Conservation (phyloP, 2,113 vertebrate genomes). For the Barbus barbus region DNA sequence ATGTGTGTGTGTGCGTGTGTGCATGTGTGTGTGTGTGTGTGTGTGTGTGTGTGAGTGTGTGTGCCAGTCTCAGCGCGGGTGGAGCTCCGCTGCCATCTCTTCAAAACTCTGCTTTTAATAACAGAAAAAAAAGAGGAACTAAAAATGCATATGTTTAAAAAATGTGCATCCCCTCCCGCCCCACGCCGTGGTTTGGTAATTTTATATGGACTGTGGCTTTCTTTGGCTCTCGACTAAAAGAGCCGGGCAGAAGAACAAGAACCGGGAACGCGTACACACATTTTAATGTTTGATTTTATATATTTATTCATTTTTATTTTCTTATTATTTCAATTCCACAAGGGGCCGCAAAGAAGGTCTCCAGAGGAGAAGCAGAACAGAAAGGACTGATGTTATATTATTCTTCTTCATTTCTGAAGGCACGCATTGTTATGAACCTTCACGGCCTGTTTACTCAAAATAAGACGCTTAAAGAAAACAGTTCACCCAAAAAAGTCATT, state of each 20-base stretch:
- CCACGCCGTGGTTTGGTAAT: slow-evolving; percentile 75
- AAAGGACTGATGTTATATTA: slow-evolving; percentile 5
- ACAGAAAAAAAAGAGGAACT: slow-evolving; percentile 81
- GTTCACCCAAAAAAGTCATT: too few relatives aligned
- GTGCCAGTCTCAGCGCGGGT: slow-evolving; percentile 60
- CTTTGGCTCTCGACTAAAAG: slow-evolving; percentile 78
- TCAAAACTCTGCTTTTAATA: slow-evolving; percentile 81
- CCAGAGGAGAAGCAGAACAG: slow-evolving; percentile 33
- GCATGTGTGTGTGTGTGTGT: not conserved
- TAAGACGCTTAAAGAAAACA: not conserved
- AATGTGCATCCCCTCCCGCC: slow-evolving; percentile 67
- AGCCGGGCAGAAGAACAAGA: slow-evolving; percentile 61
- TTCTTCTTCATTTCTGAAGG: not conserved
- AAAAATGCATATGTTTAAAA: slow-evolving; percentile 81
- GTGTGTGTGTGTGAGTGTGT: slow-evolving; percentile 68
- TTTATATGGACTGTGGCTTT: slow-evolving; percentile 83
- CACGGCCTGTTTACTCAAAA: not conserved
- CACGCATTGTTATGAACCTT: not conserved
- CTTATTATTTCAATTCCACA: slow-evolving; percentile 64
- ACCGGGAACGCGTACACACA: slow-evolving; percentile 52
- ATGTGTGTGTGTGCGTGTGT: too few relatives aligned
- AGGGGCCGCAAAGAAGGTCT: slow-evolving; percentile 45
- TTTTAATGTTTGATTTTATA: slow-evolving; percentile 71
- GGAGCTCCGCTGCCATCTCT: slow-evolving; percentile 70
- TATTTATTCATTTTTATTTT: slow-evolving; percentile 76